Base-by-base conservation (phyloP, 2,113 vertebrate species). In the Balaenoptera acutorostrata region DNA sequence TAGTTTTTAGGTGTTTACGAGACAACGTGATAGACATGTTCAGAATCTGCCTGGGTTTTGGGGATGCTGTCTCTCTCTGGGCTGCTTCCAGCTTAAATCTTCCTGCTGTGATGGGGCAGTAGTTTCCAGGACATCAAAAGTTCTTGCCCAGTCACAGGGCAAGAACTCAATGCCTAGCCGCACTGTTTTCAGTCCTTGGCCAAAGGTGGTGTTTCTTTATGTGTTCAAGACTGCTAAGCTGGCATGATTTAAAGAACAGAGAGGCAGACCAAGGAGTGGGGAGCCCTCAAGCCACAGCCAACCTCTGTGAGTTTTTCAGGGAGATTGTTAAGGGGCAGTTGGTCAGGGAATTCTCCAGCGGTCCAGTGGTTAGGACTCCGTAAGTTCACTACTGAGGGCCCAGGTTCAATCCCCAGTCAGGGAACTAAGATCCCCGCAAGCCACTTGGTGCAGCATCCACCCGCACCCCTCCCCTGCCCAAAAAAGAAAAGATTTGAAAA, bases 391-490 rank as follows among this genome's bases (percentile, higher is more conserved):
- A 29, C 74, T 33, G 29, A 49, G 44, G 29, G 5, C 44, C 3
- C 18, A 8, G 29, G 3, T 49, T 74, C 41, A 46, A 41, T 10
- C 4, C 71, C 44, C 2, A 7, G 41, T 74, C 74, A 49, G 44
- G 55, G 55, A 57, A 57, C 20, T 57, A 57, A 57, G 55, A 21
- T 75, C 74, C 72, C 20, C 9, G 18, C 44, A 49, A 33, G 74
- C 29, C 49, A 44, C 29, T 33, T 33, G 46, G 41, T 77, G 44
- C 17, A 20, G 17, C 49, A 6, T 15, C 72, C 8, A 33, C 4
- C 2, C 1, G 0, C 0, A 3, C 9, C 9, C 9, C 59, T 8
- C 25, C 59, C 23, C 8, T 27, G 25, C 13, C 3, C 10, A 8
- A 17, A 52, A 52, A 52, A 52, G 15, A 18, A 59, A 59, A 59